Evolutionary conservation across 1,140 invertebrate species (phyloP).

Genomic region (Saccostrea echinata): DNA sequence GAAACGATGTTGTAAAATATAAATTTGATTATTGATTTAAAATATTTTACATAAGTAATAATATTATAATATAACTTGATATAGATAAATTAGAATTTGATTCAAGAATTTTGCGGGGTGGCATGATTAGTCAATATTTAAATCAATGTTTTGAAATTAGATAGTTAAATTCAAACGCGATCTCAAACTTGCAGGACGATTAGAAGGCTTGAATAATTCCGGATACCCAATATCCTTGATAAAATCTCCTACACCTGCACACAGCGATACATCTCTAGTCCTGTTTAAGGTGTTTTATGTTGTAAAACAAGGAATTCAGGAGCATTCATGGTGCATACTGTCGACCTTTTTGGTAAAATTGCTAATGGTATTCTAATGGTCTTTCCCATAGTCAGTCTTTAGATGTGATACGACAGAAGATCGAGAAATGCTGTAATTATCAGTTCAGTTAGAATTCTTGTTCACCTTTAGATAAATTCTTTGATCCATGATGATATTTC

Average conservation of each 20-base stretch:
- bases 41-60: too few species aligned
- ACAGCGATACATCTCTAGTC: neutral
- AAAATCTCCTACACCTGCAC: constrained; percentile 28
- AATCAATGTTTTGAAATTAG: constrained; percentile 26
- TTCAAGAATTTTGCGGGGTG: neutral
- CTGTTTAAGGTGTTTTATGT: constrained; percentile 11
- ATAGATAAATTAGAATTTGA: too few species aligned
- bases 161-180: neutral
- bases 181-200: neutral
- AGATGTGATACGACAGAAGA: neutral
- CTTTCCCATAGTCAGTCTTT: constrained; percentile 5
- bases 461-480: neutral
- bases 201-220: neutral
- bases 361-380: constrained; percentile 15
- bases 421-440: constrained; percentile 23
- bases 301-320: constrained; percentile 25
- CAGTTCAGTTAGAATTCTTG: neutral
- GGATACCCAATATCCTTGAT: neutral
- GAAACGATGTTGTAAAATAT: too few species aligned
- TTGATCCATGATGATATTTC: constrained; percentile 15
- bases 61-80: too few species aligned
- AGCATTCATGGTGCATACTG: constrained; percentile 8
- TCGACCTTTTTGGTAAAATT: constrained; percentile 1
- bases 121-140: neutral
- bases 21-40: too few species aligned